Conservation (phyloP, 1,140 invertebrate genomes). For the Thaumatotibia leucotreta region DNA sequence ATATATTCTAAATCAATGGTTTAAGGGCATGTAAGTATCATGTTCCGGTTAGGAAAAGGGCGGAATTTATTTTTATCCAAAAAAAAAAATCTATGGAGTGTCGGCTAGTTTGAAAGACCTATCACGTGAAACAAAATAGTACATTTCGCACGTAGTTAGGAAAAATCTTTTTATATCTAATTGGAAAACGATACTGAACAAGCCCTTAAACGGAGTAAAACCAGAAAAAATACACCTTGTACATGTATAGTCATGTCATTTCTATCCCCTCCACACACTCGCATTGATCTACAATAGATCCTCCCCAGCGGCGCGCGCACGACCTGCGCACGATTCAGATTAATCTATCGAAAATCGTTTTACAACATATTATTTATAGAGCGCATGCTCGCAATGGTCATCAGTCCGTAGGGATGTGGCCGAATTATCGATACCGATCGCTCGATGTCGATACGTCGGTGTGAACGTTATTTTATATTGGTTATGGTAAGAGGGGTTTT, state of each 20-base stretch:
- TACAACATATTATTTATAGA: constrained; percentile 77
- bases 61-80: too few species aligned
- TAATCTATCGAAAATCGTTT: constrained; percentile 77
- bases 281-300: constrained; percentile 70
- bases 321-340: constrained; percentile 74
- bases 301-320: constrained; percentile 63
- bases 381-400: constrained; percentile 75
- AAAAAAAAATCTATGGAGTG: too few species aligned
- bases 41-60: too few species aligned
- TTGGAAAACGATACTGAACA: too few species aligned
- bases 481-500: too few species aligned
- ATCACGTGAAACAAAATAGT: too few species aligned
- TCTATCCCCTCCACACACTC: constrained; percentile 47
- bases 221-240: too few species aligned
- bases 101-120: too few species aligned
- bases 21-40: too few species aligned
- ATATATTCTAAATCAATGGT: too few species aligned
- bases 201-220: too few species aligned
- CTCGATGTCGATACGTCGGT: not conserved
- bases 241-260: not conserved
- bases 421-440: not conserved
- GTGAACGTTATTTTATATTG: too few species aligned
- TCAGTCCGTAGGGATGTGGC: constrained; percentile 69
- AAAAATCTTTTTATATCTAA: not conserved
- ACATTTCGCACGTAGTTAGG: not conserved